Base-by-base conservation (phyloP, 2,113 vertebrate genomes). In the Phalacrocorax carbo region DNA sequence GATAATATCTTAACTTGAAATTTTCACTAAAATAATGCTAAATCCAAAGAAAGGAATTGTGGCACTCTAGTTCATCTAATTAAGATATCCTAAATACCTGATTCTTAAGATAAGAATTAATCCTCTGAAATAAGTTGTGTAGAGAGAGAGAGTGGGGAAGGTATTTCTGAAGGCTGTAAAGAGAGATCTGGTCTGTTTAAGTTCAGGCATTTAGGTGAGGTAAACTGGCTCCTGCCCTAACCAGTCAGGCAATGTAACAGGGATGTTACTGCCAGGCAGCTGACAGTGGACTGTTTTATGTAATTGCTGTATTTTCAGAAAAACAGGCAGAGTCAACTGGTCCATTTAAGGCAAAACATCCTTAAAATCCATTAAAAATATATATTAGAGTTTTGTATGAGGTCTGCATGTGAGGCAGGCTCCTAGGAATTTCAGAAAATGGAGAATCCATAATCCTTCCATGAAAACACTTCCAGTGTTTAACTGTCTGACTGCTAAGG, bases 1-100 rank as follows among this genome's bases (percentile, higher is more conserved):
- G 57, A 86, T 91, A 96, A 86, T 91, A 87, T 71, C 70, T 91
- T 92, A 94, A 72, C 75, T 72, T 82, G 71, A 92, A 95, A 73
- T 82, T 85, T 79, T 11, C 15, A 49, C 91, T 72, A 87, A 79
- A 93, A 49, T 60, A 79, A 44, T 44, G 10, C 11, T 80, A 80
- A 91, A 76, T 76, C 4, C 4, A 64, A 55, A 57, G 10, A 36
- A 89, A 84, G 4, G n/a, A 82, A 87, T 46, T 76, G 27, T 87
- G 70, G 19, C 11, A 11, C 23, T 65, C 6, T 1, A 55, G 11
- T 13, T 82, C 22, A 27, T 75, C 57, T 89, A 38, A 72, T 82
- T 82, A 72, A 61, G 20, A 7, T 51, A 88, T 80, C 14, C 23
- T 90, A 72, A 88, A 62, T 58, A 13, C 9, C 32, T 75, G 13